Evolutionary conservation across 2,888 invertebrate genomes (phyloP).

Genomic region (Nudaria mundana): DNA sequence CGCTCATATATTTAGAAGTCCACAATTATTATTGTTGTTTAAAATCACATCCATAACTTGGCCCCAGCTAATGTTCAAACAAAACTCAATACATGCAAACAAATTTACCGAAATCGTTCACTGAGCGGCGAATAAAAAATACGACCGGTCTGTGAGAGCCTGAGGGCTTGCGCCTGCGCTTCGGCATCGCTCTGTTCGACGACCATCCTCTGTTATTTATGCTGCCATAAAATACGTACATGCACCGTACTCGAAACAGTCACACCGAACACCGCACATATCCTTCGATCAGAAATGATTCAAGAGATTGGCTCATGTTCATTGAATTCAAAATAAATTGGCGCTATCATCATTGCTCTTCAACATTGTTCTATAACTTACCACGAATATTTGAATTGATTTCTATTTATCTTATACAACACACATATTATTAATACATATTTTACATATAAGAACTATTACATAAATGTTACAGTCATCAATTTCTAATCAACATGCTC

Average conservation of each 20-base stretch:
- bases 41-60: constrained; percentile 61
- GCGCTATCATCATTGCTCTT: constrained; percentile 28
- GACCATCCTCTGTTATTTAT: constrained; percentile 63
- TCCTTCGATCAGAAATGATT: constrained; percentile 62
- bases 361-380: constrained; percentile 21
- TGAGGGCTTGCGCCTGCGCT: constrained; percentile 43
- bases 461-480: too few relatives aligned
- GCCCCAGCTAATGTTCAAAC: constrained; percentile 63
- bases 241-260: constrained; percentile 48
- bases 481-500: too few relatives aligned
- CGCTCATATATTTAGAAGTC: constrained; percentile 34
- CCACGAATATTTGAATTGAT: too few relatives aligned
- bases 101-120: constrained; percentile 75
- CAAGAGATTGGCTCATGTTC: constrained; percentile 42
- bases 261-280: constrained; percentile 36
- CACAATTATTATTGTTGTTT: constrained; percentile 63
- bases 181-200: constrained; percentile 32
- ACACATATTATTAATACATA: too few relatives aligned
- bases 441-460: too few relatives aligned
- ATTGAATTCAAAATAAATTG: constrained; percentile 27
- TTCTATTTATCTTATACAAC: too few relatives aligned
- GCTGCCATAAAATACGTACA: constrained; percentile 71
- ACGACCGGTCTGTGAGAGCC: constrained; percentile 58
- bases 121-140: constrained; percentile 63
- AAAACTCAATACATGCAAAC: constrained; percentile 70